Evolutionary conservation across 2,797 vertebrate species (phyloP).

Genomic region (Allobates femoralis): DNA sequence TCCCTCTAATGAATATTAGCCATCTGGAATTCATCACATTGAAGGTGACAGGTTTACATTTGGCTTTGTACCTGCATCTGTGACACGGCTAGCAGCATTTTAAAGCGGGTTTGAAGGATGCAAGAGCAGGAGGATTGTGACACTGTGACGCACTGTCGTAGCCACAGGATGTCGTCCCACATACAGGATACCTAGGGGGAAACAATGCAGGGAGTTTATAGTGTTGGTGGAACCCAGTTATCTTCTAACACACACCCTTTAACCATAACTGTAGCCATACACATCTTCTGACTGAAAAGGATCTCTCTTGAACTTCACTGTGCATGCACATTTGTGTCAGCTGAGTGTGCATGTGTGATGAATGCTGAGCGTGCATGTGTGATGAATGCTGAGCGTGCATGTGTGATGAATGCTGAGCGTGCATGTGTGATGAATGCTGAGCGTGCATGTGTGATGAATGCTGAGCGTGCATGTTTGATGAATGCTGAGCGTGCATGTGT

Average conservation of each 20-base stretch:
- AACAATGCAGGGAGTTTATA: not conserved
- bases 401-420: too few relatives aligned
- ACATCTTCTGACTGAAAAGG: too few relatives aligned
- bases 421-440: too few relatives aligned
- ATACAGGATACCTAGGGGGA: conserved; percentile 83
- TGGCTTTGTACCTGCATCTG: conserved; percentile 82
- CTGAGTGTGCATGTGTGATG: too few relatives aligned
- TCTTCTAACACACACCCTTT: not conserved
- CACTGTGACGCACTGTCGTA: conserved; percentile 85
- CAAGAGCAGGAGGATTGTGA: conserved; percentile 89
- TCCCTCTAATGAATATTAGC: not conserved
- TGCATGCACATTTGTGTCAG: too few relatives aligned
- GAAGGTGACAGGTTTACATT: not conserved
- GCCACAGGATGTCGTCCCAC: conserved; percentile 90
- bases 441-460: too few relatives aligned
- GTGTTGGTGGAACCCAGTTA: not conserved
- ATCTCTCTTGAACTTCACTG: too few relatives aligned
- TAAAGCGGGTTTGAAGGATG: conserved; percentile 87
- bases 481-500: too few relatives aligned
- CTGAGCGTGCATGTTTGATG: too few relatives aligned
- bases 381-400: too few relatives aligned
- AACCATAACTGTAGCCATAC: not conserved
- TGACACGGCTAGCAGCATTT: conserved; percentile 87
- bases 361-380: too few relatives aligned
- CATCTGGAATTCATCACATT: too few relatives aligned